Base-by-base conservation (phyloP, 1,140 invertebrate species). In the Aphelenchoides besseyi region DNA sequence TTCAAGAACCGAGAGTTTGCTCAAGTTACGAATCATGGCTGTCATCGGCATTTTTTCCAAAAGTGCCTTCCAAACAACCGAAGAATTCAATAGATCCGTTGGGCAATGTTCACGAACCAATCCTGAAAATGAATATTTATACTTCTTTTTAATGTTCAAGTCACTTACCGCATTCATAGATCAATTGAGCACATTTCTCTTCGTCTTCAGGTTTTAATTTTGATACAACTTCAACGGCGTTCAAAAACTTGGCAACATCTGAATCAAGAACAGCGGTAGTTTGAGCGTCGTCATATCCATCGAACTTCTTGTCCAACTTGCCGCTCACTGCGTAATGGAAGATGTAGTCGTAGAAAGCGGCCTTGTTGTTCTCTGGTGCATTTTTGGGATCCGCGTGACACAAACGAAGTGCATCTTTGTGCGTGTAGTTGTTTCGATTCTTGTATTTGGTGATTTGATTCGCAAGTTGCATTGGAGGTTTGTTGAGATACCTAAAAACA, bases 381-480 rank as follows among this genome's bases (percentile, higher is more conserved):
- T 37, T 67, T n/a, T 67, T 72, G 0, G 30, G 54, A 37, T 59
- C 55, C 1, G 88, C 74, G 85, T 91, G 90, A 23, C 88, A 86
- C 36, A 91, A 86, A 73, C 89, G 88, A 0, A 91, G 82, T 3
- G 91, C 85, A 75, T 90, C 90, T 71, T 88, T 89, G 80, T 91
- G 90, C 1, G 88, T 88, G 85, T 89, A 90, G 0, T 89, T 89
- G 77, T 90, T 87, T 74, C 89, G 87, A 1, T 87, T 86, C 72
- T 86, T 87, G 33, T 88, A 89, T 81, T 88, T 88, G 0, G 89
- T 90, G 0, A 90, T 85, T 64, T 88, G 88, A 74, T 88, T 87
- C 1, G 89, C 89, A 2, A 91, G 83, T 54, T 87, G 86, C 75
- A 88, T 83, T 1, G 89, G 86, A 28, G 88, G 83, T 71, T 88